phyloP scores from a whole-genome alignment of 2,797 vertebrate genomes.

The Vipera latastei region DNA sequence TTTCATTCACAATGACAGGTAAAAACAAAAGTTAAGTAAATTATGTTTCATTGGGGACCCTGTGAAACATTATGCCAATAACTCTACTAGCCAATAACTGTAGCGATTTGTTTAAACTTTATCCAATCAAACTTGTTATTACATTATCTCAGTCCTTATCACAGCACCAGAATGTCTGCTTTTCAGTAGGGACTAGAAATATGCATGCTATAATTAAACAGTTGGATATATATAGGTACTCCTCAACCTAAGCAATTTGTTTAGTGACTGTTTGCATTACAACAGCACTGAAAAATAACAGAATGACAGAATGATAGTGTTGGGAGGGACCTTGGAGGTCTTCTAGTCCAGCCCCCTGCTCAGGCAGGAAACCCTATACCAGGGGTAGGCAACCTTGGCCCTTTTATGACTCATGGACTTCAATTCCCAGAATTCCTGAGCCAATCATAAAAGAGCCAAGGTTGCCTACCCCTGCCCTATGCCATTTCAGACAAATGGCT shows the following conservation, averaged over 20 bases:
- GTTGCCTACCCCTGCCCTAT: too few species aligned
- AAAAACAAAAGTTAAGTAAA: not conserved
- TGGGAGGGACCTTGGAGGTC: not conserved
- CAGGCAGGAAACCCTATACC: not conserved
- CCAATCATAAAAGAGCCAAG: too few species aligned
- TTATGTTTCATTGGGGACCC: not conserved
- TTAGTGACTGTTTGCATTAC: not conserved
- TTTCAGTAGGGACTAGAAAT: conserved; percentile 5
- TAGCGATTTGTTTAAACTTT: not conserved
- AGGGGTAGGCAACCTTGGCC: not conserved
- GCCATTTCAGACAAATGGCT: not conserved
- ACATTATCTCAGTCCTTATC: not conserved
- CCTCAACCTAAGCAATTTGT: not conserved
- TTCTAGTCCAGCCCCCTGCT: not conserved
- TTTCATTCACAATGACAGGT: not conserved
- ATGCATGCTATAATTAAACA: conserved; percentile 31
- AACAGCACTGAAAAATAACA: not conserved
- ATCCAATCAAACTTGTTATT: fast-evolving
- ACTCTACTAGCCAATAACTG: not conserved
- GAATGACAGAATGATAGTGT: not conserved
- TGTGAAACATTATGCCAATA: not conserved
- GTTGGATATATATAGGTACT: not conserved
- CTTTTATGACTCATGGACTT: too few species aligned
- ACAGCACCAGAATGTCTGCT: conserved; percentile 5
- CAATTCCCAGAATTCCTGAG: too few species aligned